Conservation (phyloP, 2,888 invertebrate species). For the Eristalinus aeneus region DNA sequence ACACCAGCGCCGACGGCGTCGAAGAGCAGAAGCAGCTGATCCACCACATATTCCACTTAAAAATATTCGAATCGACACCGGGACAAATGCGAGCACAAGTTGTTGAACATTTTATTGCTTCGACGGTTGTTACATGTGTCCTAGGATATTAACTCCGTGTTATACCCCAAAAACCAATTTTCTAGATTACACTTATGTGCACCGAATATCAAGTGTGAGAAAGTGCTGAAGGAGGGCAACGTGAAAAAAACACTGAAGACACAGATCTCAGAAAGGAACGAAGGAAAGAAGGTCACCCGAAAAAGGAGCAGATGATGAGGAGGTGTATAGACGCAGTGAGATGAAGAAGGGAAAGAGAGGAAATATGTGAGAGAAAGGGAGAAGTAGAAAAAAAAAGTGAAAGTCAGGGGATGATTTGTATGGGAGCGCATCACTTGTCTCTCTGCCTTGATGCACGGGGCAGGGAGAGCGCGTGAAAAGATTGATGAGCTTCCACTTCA, state of each 20-base stretch:
- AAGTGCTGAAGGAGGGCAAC: background rate
- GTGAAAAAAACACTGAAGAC: background rate
- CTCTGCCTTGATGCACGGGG: background rate
- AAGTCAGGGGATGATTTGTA: constrained; percentile 49
- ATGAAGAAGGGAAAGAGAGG: background rate
- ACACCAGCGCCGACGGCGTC: background rate
- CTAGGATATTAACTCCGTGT: constrained; percentile 20
- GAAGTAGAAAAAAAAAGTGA: constrained; percentile 1
- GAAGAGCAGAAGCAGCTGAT: background rate
- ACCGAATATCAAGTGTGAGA: constrained; percentile 43
- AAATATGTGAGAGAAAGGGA: background rate
- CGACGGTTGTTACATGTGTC: constrained; percentile 36
- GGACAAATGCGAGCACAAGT: constrained; percentile 11
- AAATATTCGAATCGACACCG: background rate
- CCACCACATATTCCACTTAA: background rate
- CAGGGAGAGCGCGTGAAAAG: constrained; percentile 18
- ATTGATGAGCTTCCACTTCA: constrained; percentile 40
- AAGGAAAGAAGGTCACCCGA: constrained; percentile 8
- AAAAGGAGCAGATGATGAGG: background rate
- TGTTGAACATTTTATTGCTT: constrained; percentile 42
- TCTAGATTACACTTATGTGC: constrained; percentile 45
- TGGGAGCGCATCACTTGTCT: constrained; percentile 40
- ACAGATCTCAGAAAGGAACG: background rate
- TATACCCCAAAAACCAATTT: constrained; percentile 35
- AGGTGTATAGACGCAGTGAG: background rate